These are phyloP conservation scores for Muscidifurax raptorellus DNA, from an alignment of 1,140 invertebrate species.

Conservation along the genomic window DNA sequence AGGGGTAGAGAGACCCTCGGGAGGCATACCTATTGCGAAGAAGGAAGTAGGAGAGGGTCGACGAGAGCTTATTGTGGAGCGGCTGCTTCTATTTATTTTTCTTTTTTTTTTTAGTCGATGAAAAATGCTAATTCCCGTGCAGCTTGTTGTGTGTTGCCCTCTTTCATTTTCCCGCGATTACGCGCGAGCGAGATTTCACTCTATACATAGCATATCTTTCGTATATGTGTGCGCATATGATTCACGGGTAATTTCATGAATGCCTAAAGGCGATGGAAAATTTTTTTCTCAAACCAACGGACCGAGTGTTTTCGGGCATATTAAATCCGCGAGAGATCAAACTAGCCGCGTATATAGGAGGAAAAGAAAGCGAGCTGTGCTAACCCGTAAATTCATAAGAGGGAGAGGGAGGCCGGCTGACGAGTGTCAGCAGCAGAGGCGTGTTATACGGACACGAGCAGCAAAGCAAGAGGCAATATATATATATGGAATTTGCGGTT, in stretches of 20 bases:
- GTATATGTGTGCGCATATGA: neutral
- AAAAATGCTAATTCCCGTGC: constrained; percentile 43
- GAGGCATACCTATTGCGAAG: constrained; percentile 3
- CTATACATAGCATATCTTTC: neutral
- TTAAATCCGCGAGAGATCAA: neutral
- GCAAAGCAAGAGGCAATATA: neutral
- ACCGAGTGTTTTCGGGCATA: neutral
- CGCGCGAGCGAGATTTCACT: constrained; percentile 16
- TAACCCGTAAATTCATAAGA: neutral
- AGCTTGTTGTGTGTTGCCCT: constrained; percentile 16
- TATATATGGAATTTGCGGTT: constrained; percentile 48
- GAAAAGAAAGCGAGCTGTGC: neutral
- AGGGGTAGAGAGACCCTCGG: constrained; percentile 13
- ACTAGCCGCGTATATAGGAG: neutral
- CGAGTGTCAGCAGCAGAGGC: neutral
- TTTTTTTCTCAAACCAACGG: neutral
- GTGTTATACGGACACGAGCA: neutral
- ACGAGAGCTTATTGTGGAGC: constrained; percentile 8
- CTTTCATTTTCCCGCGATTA: constrained; percentile 9
- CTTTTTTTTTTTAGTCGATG: constrained; percentile 1
- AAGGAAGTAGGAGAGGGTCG: neutral
- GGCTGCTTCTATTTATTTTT: neutral
- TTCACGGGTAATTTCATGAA: constrained; percentile 36
- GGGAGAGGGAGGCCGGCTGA: neutral
- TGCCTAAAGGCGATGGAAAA: neutral